phyloP scores from a whole-genome alignment of 2,797 vertebrate genomes.

The Hoplostethus mediterraneus region DNA sequence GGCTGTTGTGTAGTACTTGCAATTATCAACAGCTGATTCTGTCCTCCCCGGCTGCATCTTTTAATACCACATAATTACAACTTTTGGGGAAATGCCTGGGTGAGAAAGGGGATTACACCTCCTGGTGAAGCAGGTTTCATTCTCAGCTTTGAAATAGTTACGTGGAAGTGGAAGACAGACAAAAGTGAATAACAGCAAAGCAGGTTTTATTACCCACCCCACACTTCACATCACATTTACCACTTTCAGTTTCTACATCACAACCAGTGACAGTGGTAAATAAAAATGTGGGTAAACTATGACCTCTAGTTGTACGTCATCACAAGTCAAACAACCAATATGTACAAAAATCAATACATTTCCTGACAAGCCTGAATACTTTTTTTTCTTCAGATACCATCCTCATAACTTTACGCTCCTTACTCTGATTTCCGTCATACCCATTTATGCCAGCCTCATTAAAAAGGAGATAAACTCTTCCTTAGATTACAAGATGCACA shows the following conservation, averaged over 20 bases:
- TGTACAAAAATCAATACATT: too few relatives aligned
- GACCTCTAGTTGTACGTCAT: too few relatives aligned
- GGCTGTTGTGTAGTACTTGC: slow-evolving; percentile 91
- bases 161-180: slow-evolving; percentile 19
- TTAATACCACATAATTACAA: slow-evolving; percentile 94
- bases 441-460: too few relatives aligned
- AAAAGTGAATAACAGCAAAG: slow-evolving; percentile 5
- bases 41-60: slow-evolving; percentile 91
- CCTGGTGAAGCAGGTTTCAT: slow-evolving; percentile 45
- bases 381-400: too few relatives aligned
- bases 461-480: not conserved
- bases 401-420: too few relatives aligned
- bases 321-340: too few relatives aligned
- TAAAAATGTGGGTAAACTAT: too few relatives aligned
- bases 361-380: too few relatives aligned
- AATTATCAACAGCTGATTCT: slow-evolving; percentile 97
- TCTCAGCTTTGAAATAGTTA: slow-evolving; percentile 36
- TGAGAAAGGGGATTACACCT: slow-evolving; percentile 61
- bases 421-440: too few relatives aligned
- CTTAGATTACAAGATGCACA: too few relatives aligned
- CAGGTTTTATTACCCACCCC: not conserved
- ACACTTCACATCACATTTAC: not conserved
- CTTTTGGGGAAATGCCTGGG: slow-evolving; percentile 80
- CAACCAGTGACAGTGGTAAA: too few relatives aligned
- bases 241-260: not conserved